phyloP scores from a whole-genome alignment of 2,888 invertebrate genomes.

The Punctoribates punctum region DNA sequence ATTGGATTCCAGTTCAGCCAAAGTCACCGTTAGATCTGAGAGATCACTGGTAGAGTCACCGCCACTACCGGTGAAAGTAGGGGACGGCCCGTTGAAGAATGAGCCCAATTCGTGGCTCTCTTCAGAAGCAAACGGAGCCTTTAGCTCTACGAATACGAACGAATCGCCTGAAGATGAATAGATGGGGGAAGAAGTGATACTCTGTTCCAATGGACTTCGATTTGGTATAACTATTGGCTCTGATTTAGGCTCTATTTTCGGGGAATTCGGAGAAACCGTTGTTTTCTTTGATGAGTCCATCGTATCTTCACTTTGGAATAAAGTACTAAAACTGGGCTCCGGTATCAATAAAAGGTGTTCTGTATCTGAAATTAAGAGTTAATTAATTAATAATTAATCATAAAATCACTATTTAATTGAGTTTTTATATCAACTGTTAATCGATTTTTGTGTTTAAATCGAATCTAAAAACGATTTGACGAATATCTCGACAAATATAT shows the following conservation, averaged over 20 bases:
- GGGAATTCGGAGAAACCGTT: neutral
- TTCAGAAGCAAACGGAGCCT: conserved; percentile 43
- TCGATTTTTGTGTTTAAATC: too few relatives aligned
- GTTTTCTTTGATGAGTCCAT: neutral
- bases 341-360: conserved; percentile 13
- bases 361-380: neutral
- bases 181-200: conserved; percentile 22
- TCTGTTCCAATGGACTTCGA: neutral
- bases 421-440: too few relatives aligned
- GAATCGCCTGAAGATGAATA: conserved; percentile 43
- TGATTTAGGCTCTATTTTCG: neutral
- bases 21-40: conserved; percentile 65
- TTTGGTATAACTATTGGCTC: conserved; percentile 39
- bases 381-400: conserved; percentile 2
- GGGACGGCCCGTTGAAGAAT: conserved; percentile 42
- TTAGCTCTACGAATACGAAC: conserved; percentile 44
- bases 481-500: too few relatives aligned
- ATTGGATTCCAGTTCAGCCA: conserved; percentile 70
- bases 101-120: conserved; percentile 41
- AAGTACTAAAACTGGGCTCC: conserved; percentile 20
- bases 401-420: neutral
- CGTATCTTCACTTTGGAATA: conserved; percentile 15
- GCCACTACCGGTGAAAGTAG: conserved; percentile 15
- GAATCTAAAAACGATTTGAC: too few relatives aligned
- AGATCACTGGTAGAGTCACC: conserved; percentile 56